These are phyloP conservation scores for Nestor notabilis DNA, from an alignment of 2,113 vertebrate genomes.

Conservation along the genomic window DNA sequence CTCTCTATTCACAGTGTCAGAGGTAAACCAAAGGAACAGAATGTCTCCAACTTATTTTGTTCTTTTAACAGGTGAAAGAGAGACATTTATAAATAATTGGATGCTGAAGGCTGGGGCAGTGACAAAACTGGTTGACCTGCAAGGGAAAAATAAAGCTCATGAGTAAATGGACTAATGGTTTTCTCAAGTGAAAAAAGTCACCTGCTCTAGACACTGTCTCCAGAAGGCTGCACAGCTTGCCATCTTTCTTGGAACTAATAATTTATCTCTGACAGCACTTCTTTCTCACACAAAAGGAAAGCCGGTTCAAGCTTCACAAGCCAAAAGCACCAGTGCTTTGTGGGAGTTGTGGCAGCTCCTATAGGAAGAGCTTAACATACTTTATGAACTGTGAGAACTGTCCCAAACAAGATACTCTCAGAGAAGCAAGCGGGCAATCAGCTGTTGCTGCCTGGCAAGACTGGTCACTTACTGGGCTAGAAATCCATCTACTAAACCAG, in stretches of 20 bases:
- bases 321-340: not conserved
- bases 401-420: not conserved
- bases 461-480: not conserved
- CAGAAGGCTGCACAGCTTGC: not conserved
- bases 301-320: not conserved
- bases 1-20: not conserved
- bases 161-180: not conserved
- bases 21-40: not conserved
- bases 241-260: not conserved
- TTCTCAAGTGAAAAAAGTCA: not conserved
- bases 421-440: not conserved
- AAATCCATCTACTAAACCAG: not conserved
- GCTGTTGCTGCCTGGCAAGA: not conserved
- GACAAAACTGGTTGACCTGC: not conserved
- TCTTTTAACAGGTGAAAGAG: not conserved
- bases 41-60: not conserved
- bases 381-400: not conserved
- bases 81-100: not conserved
- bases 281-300: not conserved
- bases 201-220: not conserved
- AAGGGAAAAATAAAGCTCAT: not conserved
- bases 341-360: not conserved
- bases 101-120: not conserved
- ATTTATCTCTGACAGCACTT: not conserved
- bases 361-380: not conserved